Conservation (phyloP, 1,140 invertebrate species). For the Gonatopus flavifemur region DNA sequence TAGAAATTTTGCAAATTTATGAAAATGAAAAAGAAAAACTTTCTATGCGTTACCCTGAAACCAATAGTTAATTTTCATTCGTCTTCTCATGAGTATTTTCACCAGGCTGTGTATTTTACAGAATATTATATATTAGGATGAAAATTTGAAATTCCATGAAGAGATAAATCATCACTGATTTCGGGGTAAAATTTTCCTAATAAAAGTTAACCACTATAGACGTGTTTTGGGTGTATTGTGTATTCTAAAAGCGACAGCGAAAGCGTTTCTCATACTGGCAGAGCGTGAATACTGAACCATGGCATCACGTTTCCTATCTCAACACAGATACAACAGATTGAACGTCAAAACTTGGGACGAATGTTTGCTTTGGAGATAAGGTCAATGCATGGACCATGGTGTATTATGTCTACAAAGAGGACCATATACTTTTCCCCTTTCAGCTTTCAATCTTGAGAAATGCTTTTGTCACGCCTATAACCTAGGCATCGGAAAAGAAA, state of each 20-base stretch:
- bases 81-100: too few species aligned
- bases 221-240: slow-evolving; percentile 5
- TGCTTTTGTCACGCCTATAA: too few species aligned
- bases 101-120: too few species aligned
- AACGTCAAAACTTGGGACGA: slow-evolving; percentile 14
- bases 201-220: slow-evolving; percentile 8
- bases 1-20: too few species aligned
- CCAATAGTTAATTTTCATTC: too few species aligned
- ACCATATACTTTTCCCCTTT: slow-evolving; percentile 14
- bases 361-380: slow-evolving; percentile 27
- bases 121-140: too few species aligned
- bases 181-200: slow-evolving; percentile 9
- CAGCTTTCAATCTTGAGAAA: slow-evolving; percentile 6
- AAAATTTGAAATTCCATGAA: too few species aligned
- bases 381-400: slow-evolving; percentile 9
- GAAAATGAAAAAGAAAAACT: too few species aligned
- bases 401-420: too few species aligned
- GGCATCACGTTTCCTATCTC: slow-evolving; percentile 9
- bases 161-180: too few species aligned
- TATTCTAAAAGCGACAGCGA: background rate
- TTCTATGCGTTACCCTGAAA: too few species aligned
- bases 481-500: too few species aligned
- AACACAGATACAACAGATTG: background rate
- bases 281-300: slow-evolving; percentile 9
- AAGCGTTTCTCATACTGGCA: slow-evolving; percentile 4